phyloP scores from a whole-genome alignment of 2,888 invertebrate genomes.

The Melanotus villosus region DNA sequence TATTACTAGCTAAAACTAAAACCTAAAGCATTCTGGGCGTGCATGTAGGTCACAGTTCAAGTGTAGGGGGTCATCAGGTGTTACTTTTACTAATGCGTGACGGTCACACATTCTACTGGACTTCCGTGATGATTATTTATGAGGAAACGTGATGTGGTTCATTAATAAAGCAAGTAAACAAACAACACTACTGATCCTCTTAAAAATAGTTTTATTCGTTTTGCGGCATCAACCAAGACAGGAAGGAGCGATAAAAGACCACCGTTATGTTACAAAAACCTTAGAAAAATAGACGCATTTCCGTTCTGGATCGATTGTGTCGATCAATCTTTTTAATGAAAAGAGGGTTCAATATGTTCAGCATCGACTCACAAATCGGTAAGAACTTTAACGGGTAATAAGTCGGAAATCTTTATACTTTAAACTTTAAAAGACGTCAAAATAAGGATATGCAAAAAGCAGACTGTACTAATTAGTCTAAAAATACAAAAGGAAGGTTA shows the following conservation, averaged over 20 bases:
- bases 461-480: no score
- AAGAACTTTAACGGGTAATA: no score
- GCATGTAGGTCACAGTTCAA: conserved; percentile 25
- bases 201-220: neutral
- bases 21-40: neutral
- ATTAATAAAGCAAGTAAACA: neutral
- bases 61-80: conserved; percentile 23
- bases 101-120: neutral
- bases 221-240: neutral
- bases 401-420: no score
- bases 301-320: neutral
- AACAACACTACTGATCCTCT: conserved; percentile 2
- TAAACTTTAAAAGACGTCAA: no score
- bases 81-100: conserved; percentile 7
- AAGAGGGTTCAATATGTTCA: no score
- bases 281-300: neutral
- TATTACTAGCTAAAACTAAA: neutral
- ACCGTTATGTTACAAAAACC: conserved; percentile 1
- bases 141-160: neutral
- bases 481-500: no score
- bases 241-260: conserved; percentile 8
- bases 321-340: conserved; percentile 6
- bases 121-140: conserved; percentile 2
- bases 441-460: no score
- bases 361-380: no score